A percentile compares a stretch with the other conserved stretches of the same genome.
Conservation (phyloP, 1,140 invertebrate genomes). For the Phenacoccus solenopsis region DNA sequence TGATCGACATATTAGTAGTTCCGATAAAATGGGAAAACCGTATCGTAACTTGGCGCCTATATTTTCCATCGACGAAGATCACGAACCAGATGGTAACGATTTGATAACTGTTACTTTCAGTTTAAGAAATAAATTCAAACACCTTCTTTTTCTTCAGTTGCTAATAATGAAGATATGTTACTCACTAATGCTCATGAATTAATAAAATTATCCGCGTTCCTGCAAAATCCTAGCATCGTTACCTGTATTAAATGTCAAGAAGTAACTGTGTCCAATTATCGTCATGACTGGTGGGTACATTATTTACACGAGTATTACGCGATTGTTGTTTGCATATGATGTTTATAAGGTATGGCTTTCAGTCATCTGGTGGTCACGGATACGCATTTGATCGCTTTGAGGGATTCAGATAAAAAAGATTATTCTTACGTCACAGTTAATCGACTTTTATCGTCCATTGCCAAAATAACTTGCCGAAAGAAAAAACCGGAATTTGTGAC, state of each 20-base stretch:
- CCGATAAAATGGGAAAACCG: conserved; percentile 69
- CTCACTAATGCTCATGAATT: conserved; percentile 37
- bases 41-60: conserved; percentile 83
- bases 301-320: no score
- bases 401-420: conserved; percentile 42
- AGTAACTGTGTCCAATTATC: conserved; percentile 72
- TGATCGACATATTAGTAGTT: conserved; percentile 60
- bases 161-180: not conserved
- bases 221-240: conserved; percentile 71
- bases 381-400: conserved; percentile 25
- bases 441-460: conserved; percentile 72
- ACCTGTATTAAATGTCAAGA: conserved; percentile 82
- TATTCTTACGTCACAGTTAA: conserved; percentile 72
- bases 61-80: conserved; percentile 87
- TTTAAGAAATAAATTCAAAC: not conserved
- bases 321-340: not conserved
- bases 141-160: not conserved
- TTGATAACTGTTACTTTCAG: not conserved
- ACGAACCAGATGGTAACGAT: not conserved
- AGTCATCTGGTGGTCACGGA: not conserved
- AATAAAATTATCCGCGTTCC: conserved; percentile 57
- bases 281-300: conserved; percentile 43
- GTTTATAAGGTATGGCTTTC: not conserved
- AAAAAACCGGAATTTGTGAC: conserved; percentile 87
- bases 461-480: conserved; percentile 93